phyloP scores from a whole-genome alignment of 2,113 vertebrate genomes.

The Tachuris rubrigastra region DNA sequence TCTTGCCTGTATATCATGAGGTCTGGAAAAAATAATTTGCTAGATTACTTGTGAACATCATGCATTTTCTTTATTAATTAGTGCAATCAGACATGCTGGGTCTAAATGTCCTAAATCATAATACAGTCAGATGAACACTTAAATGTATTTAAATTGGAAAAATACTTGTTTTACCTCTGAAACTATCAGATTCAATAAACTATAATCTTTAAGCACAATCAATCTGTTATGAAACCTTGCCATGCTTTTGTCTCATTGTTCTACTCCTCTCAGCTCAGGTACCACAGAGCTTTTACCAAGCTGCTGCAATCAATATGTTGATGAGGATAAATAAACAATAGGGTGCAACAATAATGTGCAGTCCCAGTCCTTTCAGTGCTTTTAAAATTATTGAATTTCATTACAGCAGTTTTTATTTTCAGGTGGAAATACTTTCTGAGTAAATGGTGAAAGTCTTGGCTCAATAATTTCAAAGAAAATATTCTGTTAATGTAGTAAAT shows the following conservation, averaged over 20 bases:
- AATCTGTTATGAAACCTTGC: background rate
- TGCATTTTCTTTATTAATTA: background rate
- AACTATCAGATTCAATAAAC: background rate
- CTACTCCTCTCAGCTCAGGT: background rate
- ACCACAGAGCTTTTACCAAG: background rate
- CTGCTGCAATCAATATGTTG: background rate
- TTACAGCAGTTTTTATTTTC: background rate
- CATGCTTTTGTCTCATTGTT: background rate
- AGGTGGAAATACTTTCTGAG: background rate
- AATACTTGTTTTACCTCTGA: background rate
- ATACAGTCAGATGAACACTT: background rate
- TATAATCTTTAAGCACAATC: background rate
- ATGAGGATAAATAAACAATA: background rate
- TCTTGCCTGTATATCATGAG: background rate
- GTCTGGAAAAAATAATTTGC: background rate
- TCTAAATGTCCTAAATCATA: background rate
- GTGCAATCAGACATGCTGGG: background rate
- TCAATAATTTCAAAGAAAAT: background rate
- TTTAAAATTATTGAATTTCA: background rate
- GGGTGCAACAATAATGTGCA: background rate
- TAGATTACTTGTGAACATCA: background rate
- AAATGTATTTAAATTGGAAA: background rate
- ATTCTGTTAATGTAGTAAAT: background rate
- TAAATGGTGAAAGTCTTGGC: background rate
- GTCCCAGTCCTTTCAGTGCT: background rate